Evolutionary conservation across 2,888 invertebrate species (phyloP).

Genomic region (Cataglyphis albicans): DNA sequence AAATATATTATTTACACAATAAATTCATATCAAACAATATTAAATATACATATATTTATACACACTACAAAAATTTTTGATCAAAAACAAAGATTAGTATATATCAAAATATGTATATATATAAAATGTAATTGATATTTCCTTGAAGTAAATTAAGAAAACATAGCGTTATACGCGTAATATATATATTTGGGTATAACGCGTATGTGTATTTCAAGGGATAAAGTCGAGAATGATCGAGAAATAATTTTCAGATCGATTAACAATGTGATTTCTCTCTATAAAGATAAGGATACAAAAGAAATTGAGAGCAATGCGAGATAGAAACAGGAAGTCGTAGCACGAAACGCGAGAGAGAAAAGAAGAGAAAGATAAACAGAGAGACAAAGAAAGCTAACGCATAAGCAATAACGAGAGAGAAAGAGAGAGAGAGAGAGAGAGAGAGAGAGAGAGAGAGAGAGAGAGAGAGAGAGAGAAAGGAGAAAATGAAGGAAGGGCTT

Average conservation of each 20-base stretch:
- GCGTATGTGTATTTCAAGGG: background rate
- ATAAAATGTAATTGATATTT: background rate
- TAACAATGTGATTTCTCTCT: background rate
- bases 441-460: background rate
- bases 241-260: background rate
- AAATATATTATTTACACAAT: background rate
- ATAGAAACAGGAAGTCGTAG: constrained; percentile 39
- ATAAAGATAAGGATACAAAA: background rate
- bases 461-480: background rate
- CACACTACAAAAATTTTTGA: background rate
- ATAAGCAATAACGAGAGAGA: background rate
- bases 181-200: background rate
- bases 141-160: background rate
- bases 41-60: background rate
- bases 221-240: background rate
- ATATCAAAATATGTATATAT: background rate
- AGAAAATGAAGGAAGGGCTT: constrained; percentile 35
- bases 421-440: background rate
- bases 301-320: constrained; percentile 21
- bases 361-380: background rate
- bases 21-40: background rate
- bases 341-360: background rate
- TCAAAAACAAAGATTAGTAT: background rate
- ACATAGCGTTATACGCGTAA: background rate
- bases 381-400: constrained; percentile 3